These are phyloP conservation scores for Platorchestia sp. DNA, from an alignment of 1,140 invertebrate species.

Conservation along the genomic window DNA sequence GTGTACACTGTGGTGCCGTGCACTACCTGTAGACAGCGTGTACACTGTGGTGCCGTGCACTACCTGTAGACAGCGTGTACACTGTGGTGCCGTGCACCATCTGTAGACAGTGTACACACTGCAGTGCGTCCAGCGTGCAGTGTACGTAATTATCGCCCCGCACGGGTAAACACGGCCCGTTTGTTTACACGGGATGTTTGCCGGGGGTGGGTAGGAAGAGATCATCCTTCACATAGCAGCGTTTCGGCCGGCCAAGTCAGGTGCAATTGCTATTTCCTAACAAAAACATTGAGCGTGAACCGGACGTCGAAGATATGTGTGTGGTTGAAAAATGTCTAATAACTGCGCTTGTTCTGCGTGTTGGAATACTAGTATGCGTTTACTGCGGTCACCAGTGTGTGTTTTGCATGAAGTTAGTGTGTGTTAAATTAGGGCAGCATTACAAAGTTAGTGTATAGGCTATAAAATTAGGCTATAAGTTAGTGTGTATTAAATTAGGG, in stretches of 20 bases:
- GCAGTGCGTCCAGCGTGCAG: neutral
- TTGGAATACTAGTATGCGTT: too few species aligned
- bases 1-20: too few species aligned
- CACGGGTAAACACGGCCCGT: neutral
- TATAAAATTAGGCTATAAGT: too few species aligned
- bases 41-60: neutral
- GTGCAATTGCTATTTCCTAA: neutral
- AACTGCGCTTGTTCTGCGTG: too few species aligned
- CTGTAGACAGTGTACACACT: neutral
- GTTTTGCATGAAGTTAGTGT: too few species aligned
- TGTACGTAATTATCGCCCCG: neutral
- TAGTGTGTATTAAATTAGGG: too few species aligned
- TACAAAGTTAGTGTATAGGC: too few species aligned
- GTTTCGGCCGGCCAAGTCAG: neutral
- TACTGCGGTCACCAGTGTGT: too few species aligned
- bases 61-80: neutral
- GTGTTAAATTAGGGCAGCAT: too few species aligned
- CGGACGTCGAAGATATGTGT: neutral
- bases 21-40: neutral
- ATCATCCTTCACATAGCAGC: neutral
- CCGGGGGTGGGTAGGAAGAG: neutral
- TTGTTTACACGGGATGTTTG: neutral
- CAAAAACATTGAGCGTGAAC: neutral
- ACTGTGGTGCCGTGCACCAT: neutral
- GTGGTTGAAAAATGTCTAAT: neutral